A percentile compares a stretch with the other conserved stretches of the same genome.
Evolutionary conservation across 2,113 vertebrate genomes (phyloP).

Genomic region (Leucoraja erinaceus): DNA sequence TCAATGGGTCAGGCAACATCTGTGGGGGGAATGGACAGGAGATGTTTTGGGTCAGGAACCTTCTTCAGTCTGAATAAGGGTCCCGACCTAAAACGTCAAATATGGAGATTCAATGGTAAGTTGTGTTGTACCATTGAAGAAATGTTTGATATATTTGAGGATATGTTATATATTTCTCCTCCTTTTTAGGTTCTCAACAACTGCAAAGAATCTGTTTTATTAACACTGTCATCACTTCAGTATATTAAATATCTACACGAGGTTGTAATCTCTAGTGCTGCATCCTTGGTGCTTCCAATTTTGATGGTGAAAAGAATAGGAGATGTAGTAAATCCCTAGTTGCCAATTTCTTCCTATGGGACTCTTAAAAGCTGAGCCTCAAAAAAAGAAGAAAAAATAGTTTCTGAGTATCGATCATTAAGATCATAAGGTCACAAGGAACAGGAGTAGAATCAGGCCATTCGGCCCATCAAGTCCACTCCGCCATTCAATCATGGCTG

Average conservation of each 20-base stretch:
- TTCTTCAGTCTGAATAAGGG: too few relatives aligned
- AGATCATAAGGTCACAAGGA: too few relatives aligned
- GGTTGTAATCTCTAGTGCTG: neutral
- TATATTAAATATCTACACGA: neutral
- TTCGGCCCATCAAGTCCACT: too few relatives aligned
- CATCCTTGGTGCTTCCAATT: neutral
- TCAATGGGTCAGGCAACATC: too few relatives aligned
- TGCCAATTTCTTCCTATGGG: neutral
- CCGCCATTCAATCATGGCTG: too few relatives aligned
- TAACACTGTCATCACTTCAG: neutral
- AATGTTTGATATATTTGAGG: neutral
- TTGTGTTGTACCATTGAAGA: neutral
- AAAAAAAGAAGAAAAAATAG: neutral
- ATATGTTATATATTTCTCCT: neutral
- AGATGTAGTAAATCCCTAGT: neutral
- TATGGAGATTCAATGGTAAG: neutral
- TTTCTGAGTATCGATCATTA: neutral
- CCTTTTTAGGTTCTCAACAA: neutral
- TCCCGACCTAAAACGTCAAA: too few relatives aligned
- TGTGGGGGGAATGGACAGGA: too few relatives aligned
- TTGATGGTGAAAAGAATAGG: neutral
- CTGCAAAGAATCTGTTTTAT: neutral
- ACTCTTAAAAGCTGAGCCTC: neutral
- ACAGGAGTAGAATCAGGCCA: too few relatives aligned
- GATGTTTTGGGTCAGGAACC: too few relatives aligned